Evolutionary conservation across 2,888 invertebrate species (phyloP).

Genomic region (Andrena hattorfiana): DNA sequence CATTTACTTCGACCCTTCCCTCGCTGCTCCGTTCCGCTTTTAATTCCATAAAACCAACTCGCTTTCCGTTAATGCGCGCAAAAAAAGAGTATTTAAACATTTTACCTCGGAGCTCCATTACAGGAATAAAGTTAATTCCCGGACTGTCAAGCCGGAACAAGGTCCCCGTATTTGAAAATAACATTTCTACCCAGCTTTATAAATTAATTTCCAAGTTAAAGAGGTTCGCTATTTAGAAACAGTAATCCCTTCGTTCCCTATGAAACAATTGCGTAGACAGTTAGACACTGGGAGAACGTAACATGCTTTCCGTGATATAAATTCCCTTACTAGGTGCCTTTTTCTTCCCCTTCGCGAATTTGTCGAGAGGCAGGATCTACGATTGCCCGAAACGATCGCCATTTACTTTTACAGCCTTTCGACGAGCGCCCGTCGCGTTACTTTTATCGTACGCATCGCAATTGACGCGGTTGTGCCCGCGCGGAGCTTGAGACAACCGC

Average conservation of each 20-base stretch:
- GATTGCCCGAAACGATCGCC: conserved; percentile 27
- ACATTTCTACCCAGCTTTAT: neutral
- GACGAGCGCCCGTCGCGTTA: conserved; percentile 7
- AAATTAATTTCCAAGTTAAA: too few relatives aligned
- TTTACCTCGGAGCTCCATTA: conserved; percentile 22
- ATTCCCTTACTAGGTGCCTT: conserved; percentile 19
- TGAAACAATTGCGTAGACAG: too few relatives aligned
- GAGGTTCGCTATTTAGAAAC: neutral
- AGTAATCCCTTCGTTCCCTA: neutral
- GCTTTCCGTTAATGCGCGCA: conserved; percentile 28
- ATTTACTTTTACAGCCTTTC: conserved; percentile 42
- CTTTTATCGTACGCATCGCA: conserved; percentile 24
- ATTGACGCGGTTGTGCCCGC: neutral
- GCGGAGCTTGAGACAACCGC: neutral
- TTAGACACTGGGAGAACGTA: too few relatives aligned
- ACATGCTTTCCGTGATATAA: neutral
- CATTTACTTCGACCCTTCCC: conserved; percentile 21
- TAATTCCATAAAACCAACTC: conserved; percentile 47
- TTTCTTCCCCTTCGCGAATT: neutral
- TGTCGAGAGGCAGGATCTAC: neutral
- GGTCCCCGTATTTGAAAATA: conserved; percentile 3
- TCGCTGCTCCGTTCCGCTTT: conserved; percentile 24
- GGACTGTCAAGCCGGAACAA: neutral
- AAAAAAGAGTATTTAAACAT: conserved; percentile 31
- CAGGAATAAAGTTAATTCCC: conserved; percentile 29